Percentiles rank a stretch among this genome's conserved stretches.
phyloP scores from a whole-genome alignment of 1,140 invertebrate species.

The Temnothorax longispinosus region DNA sequence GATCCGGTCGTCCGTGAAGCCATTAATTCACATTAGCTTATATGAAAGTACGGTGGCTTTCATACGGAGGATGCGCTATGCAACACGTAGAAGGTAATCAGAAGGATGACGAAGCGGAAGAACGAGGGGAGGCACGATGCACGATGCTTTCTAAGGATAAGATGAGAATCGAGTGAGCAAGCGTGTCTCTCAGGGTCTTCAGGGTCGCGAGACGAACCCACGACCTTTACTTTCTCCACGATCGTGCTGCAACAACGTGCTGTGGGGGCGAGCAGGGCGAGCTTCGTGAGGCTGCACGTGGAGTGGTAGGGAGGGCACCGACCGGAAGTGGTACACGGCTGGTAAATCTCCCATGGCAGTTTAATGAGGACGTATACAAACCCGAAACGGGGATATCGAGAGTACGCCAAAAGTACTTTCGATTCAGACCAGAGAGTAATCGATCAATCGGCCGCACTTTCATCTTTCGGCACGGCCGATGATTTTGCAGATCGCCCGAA shows the following conservation, averaged over 20 bases:
- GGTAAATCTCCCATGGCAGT: conserved; percentile 14
- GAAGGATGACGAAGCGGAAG: neutral
- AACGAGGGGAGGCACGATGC: conserved; percentile 50
- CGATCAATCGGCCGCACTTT: conserved; percentile 19
- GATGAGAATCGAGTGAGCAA: conserved; percentile 63
- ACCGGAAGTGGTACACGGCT: conserved; percentile 53
- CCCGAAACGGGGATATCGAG: neutral
- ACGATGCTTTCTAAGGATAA: conserved; percentile 78
- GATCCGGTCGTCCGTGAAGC: neutral
- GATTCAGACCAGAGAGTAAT: neutral
- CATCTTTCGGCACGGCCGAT: neutral
- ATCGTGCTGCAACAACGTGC: conserved; percentile 28
- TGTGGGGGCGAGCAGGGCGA: conserved; percentile 41
- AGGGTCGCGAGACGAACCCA: conserved; percentile 75
- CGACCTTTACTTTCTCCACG: conserved; percentile 79
- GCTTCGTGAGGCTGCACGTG: neutral
- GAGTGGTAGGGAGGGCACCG: conserved; percentile 2
- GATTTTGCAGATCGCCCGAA: conserved; percentile 10
- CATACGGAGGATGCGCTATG: conserved; percentile 16
- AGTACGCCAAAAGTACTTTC: conserved; percentile 49
- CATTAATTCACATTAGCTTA: conserved; percentile 59
- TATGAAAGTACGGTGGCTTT: conserved; percentile 66
- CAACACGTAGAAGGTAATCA: conserved; percentile 16
- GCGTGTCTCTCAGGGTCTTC: conserved; percentile 63
- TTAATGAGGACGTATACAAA: conserved; percentile 21